Base-by-base conservation (phyloP, 2,113 vertebrate genomes). In the Okapia johnstoni region DNA sequence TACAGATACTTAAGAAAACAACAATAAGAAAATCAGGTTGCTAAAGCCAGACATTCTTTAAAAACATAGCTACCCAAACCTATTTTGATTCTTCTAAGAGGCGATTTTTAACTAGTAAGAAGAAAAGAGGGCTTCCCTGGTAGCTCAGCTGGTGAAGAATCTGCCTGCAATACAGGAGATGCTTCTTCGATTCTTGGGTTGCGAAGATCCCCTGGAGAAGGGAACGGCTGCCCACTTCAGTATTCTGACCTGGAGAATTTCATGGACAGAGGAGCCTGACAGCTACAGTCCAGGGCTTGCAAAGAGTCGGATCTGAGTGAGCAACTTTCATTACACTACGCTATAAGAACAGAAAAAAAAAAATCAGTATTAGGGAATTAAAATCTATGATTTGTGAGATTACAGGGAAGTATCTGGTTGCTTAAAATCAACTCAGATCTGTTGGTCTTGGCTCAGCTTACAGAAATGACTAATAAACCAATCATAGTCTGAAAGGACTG, bases 1-100 rank as follows among this genome's bases (percentile, higher is more conserved):
- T 95, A 85, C 17, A 81, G 26, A 76, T 85, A 55, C 3, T 90
- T 93, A 90, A 88, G 13, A 83, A 92, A 85, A 40, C n/a, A 95
- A 52, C 13, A 83, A 43, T 88, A 54, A 87, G 6, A 30, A 96
- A 85, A 58, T 85, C 2, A 87, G 12, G 66, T 46, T 88, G 10
- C 23, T 93, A 48, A 96, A 90, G 19, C 30, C 7, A 80, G 16
- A 36, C 2, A 57, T 63, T 91, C 70, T 85, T 83, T 89, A 86
- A 61, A 96, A 86, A 7, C 5, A 25, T 33, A 85, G 28, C 28
- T 81, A 88, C 0, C 6, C n/a, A 54, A 40, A 80, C 6, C 15
- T 25, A 21, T 76, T 90, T 86, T 91, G 17, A 6, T 76, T 85
- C 7, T 73, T 46, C 2, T 36, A 95, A 77, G 30, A 66, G 5